Evolutionary conservation across 2,113 vertebrate genomes (phyloP).

Genomic region (Cnemophilus loriae): DNA sequence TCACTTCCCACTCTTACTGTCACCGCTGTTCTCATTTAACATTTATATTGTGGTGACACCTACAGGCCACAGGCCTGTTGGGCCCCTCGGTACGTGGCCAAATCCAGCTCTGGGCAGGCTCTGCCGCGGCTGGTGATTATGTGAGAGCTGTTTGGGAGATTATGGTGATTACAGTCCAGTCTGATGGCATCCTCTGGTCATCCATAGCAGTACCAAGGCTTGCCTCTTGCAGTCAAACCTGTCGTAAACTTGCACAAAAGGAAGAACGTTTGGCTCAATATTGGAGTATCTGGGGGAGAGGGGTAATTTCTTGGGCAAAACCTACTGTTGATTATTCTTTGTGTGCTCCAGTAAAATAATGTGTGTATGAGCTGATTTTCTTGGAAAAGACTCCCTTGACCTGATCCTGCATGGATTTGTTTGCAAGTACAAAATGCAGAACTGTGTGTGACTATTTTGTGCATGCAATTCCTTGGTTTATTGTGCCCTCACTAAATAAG

Average conservation of each 20-base stretch:
- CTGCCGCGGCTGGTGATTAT: background rate
- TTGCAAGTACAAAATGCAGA: background rate
- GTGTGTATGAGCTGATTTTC: background rate
- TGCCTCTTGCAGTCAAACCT: background rate
- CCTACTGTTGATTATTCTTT: background rate
- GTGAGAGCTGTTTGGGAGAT: background rate
- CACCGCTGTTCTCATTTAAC: slow-evolving; percentile 16
- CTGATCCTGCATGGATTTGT: background rate
- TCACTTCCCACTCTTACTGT: background rate
- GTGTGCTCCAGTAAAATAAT: background rate
- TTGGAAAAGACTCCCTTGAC: background rate
- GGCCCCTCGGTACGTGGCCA: background rate
- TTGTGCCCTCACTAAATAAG: background rate
- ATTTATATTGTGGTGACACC: slow-evolving; percentile 65
- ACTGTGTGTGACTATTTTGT: background rate
- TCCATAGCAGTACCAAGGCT: background rate
- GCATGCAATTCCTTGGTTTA: background rate
- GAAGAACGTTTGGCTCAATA: background rate
- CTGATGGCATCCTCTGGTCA: background rate
- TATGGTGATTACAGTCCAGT: background rate
- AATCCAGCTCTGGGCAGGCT: background rate
- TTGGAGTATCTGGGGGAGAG: background rate
- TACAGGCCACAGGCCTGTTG: slow-evolving; percentile 27
- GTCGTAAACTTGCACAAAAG: background rate
- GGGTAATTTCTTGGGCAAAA: background rate